phyloP scores from a whole-genome alignment of 2,888 invertebrate genomes.

The Sussaba pulchella region DNA sequence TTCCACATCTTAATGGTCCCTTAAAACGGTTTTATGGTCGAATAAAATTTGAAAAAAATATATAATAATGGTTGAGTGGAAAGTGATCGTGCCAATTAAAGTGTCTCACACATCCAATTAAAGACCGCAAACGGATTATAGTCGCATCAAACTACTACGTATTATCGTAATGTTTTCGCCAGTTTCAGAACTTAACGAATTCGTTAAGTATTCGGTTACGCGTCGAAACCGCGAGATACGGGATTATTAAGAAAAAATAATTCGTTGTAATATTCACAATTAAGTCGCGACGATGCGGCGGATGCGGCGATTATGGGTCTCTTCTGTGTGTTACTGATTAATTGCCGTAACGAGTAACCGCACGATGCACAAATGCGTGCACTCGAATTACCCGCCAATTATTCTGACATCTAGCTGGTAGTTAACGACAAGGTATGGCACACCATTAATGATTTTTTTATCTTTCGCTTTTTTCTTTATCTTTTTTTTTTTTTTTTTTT shows the following conservation, averaged over 20 bases:
- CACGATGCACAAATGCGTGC: neutral
- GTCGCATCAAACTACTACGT: constrained; percentile 2
- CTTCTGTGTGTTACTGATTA: constrained; percentile 76
- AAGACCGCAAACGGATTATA: constrained; percentile 35
- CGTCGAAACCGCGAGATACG: neutral
- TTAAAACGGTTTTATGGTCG: neutral
- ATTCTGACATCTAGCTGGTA: constrained; percentile 28
- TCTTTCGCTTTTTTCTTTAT: neutral
- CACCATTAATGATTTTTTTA: neutral
- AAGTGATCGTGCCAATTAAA: constrained; percentile 55
- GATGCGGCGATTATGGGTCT: constrained; percentile 37
- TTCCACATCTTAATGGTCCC: too few relatives aligned
- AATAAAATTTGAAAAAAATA: constrained; percentile 19
- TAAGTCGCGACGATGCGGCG: constrained; percentile 42
- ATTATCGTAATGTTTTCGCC: constrained; percentile 46
- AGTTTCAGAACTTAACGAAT: constrained; percentile 47
- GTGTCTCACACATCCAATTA: constrained; percentile 58
- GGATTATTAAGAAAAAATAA: constrained; percentile 44
- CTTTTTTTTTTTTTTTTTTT: constrained; percentile 2
- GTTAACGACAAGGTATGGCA: too few relatives aligned
- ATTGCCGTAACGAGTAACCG: constrained; percentile 74
- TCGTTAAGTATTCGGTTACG: constrained; percentile 38
- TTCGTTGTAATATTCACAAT: constrained; percentile 59
- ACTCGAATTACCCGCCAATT: constrained; percentile 55
- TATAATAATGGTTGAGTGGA: neutral